A percentile compares a stretch with the other conserved stretches of the same genome.
phyloP scores from a whole-genome alignment of 2,797 vertebrate genomes.

The Triplophysa yarkandensis region DNA sequence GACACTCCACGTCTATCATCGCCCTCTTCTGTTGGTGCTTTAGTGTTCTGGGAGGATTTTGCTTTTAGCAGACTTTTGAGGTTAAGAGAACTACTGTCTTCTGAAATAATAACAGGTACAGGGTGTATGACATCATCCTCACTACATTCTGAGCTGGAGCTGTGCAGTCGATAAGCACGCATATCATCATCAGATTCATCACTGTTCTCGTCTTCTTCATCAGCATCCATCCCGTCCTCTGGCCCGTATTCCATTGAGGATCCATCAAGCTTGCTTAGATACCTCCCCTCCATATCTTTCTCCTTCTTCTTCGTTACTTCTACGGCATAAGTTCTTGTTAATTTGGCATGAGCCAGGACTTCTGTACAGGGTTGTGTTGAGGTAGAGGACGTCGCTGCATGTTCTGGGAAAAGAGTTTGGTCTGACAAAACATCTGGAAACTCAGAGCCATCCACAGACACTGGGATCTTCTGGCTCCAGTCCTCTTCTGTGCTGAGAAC shows the following conservation, averaged over 20 bases:
- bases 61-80: constrained; percentile 90
- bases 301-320: constrained; percentile 90
- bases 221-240: constrained; percentile 89
- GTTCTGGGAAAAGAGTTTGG: constrained; percentile 40
- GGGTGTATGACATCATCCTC: constrained; percentile 81
- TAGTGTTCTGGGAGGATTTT: constrained; percentile 51
- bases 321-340: constrained; percentile 72
- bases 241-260: constrained; percentile 71
- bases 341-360: constrained; percentile 69
- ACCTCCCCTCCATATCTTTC: constrained; percentile 91
- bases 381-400: constrained; percentile 47
- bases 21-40: constrained; percentile 59
- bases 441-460: constrained; percentile 43
- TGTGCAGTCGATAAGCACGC: constrained; percentile 84
- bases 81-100: constrained; percentile 72
- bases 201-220: constrained; percentile 96
- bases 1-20: constrained; percentile 83
- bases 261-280: constrained; percentile 83
- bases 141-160: constrained; percentile 88
- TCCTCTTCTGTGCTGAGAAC: constrained; percentile 54
- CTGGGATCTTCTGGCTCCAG: constrained; percentile 44
- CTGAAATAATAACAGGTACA: constrained; percentile 86
- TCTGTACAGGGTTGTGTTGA: constrained; percentile 53
- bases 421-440: constrained; percentile 57
- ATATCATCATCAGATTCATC: constrained; percentile 93